Evolutionary conservation across 1,140 invertebrate genomes (phyloP).

Genomic region (Zaprionus camerounensis): DNA sequence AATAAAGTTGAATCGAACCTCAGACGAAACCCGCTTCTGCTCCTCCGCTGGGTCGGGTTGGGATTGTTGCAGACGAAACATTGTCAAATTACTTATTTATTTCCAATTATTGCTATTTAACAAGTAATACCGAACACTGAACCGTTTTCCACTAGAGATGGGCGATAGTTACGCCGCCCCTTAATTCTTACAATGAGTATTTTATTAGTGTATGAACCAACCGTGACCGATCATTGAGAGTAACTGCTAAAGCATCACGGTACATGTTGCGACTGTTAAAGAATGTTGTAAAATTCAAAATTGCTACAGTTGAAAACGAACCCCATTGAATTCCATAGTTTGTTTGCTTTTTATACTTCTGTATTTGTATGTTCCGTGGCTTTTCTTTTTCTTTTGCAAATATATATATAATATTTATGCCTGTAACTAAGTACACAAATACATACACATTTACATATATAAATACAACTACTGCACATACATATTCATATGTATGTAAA

Average conservation of each 20-base stretch:
- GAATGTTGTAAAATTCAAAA: not conserved
- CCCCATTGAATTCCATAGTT: not conserved
- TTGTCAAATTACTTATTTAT: constrained; percentile 28
- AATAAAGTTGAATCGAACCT: constrained; percentile 74
- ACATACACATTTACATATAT: constrained; percentile 81
- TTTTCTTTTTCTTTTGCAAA: constrained; percentile 63
- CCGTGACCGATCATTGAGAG: not conserved
- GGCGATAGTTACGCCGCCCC: not conserved
- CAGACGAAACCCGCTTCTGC: constrained; percentile 66
- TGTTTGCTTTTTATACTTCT: constrained; percentile 35
- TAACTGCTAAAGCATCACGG: not conserved
- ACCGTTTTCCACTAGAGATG: constrained; percentile 10
- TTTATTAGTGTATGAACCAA: not conserved
- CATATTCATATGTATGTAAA: constrained; percentile 67
- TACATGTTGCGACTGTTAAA: not conserved
- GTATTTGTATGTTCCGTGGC: constrained; percentile 63
- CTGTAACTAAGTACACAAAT: constrained; percentile 78
- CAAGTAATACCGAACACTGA: not conserved
- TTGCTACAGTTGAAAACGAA: not conserved
- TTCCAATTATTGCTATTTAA: constrained; percentile 4
- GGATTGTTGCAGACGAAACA: constrained; percentile 81
- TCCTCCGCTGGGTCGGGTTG: constrained; percentile 83
- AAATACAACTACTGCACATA: constrained; percentile 76
- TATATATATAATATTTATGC: constrained; percentile 69
- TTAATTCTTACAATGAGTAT: not conserved